Evolutionary conservation across 2,113 vertebrate species (phyloP), one percentile per base, ranked within the genome.

Genomic region (Geococcyx californianus): DNA sequence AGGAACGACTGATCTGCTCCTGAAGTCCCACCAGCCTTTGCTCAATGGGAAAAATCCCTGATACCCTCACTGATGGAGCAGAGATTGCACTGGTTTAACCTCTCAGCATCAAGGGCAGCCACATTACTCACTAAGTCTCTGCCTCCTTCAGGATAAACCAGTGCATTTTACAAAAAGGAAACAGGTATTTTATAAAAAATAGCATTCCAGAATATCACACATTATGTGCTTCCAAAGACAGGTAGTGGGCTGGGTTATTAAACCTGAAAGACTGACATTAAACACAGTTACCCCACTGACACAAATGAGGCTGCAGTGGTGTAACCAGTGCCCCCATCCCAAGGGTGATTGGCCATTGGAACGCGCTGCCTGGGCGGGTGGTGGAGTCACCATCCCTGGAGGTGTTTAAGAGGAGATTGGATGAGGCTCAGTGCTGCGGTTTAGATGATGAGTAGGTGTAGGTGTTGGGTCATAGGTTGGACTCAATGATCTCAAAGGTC

Each of bases 71-170:
- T 79, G 33, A 23, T 44, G 60, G 55, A 64, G 86, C 91, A 60
- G 64, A 60, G 64, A 12, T 23, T 11, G 5, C 0, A 0, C 26
- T 42, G 67, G 28, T 9, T 62, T 36, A n/a, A 36, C n/a, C 47
- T 51, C 66, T 20, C 52, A 67, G 47, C 76, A 49, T n/a, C 29
- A 34, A 47, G n/a, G 40, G 34, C 10, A 13, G 11, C 33, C 64
- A 44, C 6, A 1, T 12, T 15, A 28, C 26, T 52, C n/a, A 19
- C 9, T 40, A 34, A 26, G 21, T 18, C 56, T 72, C 34, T 3
- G 1, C 14, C 25, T 26, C 36, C 54, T 40, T 62, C 52, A 23
- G 11, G 6, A 44, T 26, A 84, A 74, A 21, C 10, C 16, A 38
- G 23, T 24, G 5, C 6, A 24, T 62, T 49, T 68, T 34, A 66